Conservation (phyloP, 64 coral and sea anemone genomes). For the Stylophora pistillata region DNA sequence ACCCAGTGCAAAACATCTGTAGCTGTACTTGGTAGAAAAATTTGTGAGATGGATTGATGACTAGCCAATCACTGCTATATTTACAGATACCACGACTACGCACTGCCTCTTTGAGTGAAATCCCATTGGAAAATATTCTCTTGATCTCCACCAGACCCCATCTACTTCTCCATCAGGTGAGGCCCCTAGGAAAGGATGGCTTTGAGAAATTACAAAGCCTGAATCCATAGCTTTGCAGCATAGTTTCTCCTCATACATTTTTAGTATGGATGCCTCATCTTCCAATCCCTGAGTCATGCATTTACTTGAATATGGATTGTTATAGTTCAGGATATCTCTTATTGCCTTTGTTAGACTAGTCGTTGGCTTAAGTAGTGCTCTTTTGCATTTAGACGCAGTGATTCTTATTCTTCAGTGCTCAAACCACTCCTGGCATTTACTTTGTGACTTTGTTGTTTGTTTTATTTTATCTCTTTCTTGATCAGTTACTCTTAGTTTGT, state of each 20-base stretch:
- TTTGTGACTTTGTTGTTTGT: slow-evolving; percentile 37
- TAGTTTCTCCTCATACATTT: too few relatives aligned
- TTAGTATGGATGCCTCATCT: slow-evolving; percentile 68
- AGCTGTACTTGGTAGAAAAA: too few relatives aligned
- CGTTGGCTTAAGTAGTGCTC: too few relatives aligned
- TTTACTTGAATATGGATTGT: slow-evolving; percentile 51
- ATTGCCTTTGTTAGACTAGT: too few relatives aligned
- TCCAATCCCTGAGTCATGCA: slow-evolving; percentile 68
- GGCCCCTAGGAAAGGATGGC: slow-evolving; percentile 62
- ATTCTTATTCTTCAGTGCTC: too few relatives aligned
- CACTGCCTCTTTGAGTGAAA: slow-evolving; percentile 42
- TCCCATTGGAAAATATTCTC: slow-evolving; percentile 41
- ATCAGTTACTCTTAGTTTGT: too few relatives aligned
- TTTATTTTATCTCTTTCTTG: too few relatives aligned
- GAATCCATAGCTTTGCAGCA: slow-evolving; percentile 66
- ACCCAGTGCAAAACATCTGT: too few relatives aligned
- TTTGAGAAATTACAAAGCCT: slow-evolving; percentile 72
- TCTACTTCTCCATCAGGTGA: slow-evolving; percentile 77
- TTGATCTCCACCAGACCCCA: slow-evolving; percentile 72
- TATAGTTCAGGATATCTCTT: slow-evolving; percentile 61
- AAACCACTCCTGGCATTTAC: neutral
- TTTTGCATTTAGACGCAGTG: too few relatives aligned
- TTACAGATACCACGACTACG: slow-evolving; percentile 23
- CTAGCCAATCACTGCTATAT: slow-evolving; percentile 12
- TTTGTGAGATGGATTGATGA: slow-evolving; percentile 58